Evolutionary conservation across 2,797 vertebrate species (phyloP).

Genomic region (Luscinia megarhynchos): DNA sequence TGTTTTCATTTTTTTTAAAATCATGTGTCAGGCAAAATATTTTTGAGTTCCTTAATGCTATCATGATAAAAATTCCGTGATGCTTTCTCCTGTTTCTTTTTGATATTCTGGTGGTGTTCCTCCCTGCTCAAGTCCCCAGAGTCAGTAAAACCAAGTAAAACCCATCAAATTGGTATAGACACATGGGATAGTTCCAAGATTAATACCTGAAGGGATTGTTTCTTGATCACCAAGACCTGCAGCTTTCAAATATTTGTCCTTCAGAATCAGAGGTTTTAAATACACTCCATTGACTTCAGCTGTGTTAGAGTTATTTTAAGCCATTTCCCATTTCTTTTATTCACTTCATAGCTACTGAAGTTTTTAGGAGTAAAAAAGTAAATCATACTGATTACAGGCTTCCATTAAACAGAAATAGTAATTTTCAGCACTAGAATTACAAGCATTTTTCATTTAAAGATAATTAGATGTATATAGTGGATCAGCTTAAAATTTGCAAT

Average conservation of each 20-base stretch:
- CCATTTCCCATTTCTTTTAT: slow-evolving; percentile 14
- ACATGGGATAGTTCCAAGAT: not conserved
- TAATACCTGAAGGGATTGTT: not conserved
- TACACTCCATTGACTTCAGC: not conserved
- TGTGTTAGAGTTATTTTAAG: not conserved
- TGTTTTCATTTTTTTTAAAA: not conserved
- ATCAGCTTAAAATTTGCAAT: slow-evolving; percentile 50
- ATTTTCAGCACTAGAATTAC: slow-evolving; percentile 20
- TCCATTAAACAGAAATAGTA: slow-evolving; percentile 41
- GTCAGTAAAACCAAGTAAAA: not conserved
- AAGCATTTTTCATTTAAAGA: slow-evolving; percentile 44
- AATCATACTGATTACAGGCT: slow-evolving; percentile 33
- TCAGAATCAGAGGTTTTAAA: not conserved
- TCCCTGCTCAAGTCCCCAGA: not conserved
- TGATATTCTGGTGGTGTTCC: not conserved
- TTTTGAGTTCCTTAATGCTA: not conserved
- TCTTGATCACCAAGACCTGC: not conserved
- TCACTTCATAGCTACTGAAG: not conserved
- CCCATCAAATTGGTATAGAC: not conserved
- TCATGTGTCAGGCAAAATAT: not conserved
- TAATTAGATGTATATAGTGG: slow-evolving; percentile 28
- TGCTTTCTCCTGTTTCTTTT: not conserved
- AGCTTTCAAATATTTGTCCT: not conserved
- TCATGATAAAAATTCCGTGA: not conserved
- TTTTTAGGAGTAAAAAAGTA: slow-evolving; percentile 20